Evolutionary conservation across 2,888 invertebrate genomes (phyloP), one percentile per base, ranked within the genome.

Genomic region (Drosophila demipolita): DNA sequence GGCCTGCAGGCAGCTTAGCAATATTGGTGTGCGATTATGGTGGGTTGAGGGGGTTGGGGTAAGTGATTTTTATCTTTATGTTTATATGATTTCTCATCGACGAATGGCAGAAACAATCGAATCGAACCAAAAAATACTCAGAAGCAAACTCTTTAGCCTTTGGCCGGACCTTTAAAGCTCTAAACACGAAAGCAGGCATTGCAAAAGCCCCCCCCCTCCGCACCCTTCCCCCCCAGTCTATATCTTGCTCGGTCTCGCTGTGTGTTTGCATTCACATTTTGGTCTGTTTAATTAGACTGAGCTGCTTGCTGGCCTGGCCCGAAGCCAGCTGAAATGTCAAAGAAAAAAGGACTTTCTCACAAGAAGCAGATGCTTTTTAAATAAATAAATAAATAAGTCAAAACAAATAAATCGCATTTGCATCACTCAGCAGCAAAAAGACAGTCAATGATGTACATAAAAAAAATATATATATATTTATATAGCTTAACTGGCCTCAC

Each of bases 271-370:
- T 69, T 58, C 52, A 48, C 40, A 50, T 69, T 66, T 80, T 60
- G 59, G 63, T 49, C 59, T 57, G 64, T 70, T 72, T 75, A 82
- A 79, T 79, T 78, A 74, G 23, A 62, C 66, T 49, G 42, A 50
- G 57, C 52, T 70, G 61, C 49, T 61, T 33, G 23, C 35, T 38
- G 20, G 42, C 53, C 54, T 20, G 49, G 59, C 72, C 61, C 23
- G 36, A 23, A 35, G 58, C 40, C 40, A 20, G 48, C 23, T 20
- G 23, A 61, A 50, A 70, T 57, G 60, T 33, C 60, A 69, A 50
- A 35, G 35, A n/a, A 11, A n/a, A 54, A 54, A 3, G 11, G 23
- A 26, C 23, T 36, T 36, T 54, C 17, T 17, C 17, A 23, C 17
- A 5, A 35, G 35, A 35, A 35, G 53, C 20, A 17, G 17, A 15